Evolutionary conservation across 2,888 invertebrate species (phyloP), one percentile per base, ranked within the genome.

Genomic region (Watsonalla cultraria): DNA sequence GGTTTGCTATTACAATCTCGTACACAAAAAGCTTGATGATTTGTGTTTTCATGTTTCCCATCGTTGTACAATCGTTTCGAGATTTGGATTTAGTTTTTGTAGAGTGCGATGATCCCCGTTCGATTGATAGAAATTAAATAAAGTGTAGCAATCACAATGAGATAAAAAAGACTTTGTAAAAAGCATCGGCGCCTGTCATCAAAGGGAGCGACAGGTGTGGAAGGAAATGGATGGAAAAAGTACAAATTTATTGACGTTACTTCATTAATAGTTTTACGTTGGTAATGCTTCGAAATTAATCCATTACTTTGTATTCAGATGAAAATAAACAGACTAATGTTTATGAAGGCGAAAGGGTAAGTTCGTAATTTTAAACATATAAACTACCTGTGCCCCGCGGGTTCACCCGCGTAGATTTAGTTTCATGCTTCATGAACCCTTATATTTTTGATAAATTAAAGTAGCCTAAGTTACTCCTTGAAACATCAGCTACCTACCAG

Each of bases 41-140:
- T 82, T 72, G 79, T 74, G 68, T 64, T 78, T 80, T 81, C 71
- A 68, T 62, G 74, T 82, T 88, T 88, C 88, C 87, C 88, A 88
- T 86, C 81, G 84, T 77, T 76, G 75, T 58, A 60, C 60, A 61
- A 64, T 54, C 42, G 42, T 57, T 61, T 60, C 60, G 76, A 77
- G 80, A 78, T 75, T 81, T 81, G 86, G 86, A 88, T 88, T 86
- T 82, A 66, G 65, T 86, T 87, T 87, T 87, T 87, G 66, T 81
- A 54, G 60, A 67, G 64, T 51, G 59, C 75, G 76, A 78, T 80
- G 73, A 80, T 80, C 80, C 69, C 68, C 56, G 64, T 73, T 75
- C 71, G 74, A 80, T 77, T 74, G 66, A 66, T 75, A 70, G 70
- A 75, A 76, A 76, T 71, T 70, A 68, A 74, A 76, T 70, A 64